These are phyloP conservation scores for Osedax frankpressi DNA, from an alignment of 2,888 invertebrate species.

Conservation along the genomic window DNA sequence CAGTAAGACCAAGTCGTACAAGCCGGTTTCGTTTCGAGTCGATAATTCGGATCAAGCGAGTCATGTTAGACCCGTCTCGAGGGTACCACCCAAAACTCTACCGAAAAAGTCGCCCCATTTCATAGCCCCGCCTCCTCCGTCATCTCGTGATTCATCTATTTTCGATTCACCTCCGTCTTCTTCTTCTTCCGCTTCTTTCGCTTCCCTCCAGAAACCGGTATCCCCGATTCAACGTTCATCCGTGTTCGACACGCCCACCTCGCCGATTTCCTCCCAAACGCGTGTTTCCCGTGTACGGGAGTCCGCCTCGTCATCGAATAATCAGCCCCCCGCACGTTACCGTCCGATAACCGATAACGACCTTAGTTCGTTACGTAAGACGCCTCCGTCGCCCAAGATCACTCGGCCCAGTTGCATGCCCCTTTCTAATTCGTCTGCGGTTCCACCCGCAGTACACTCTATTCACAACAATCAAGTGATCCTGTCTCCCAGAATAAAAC, in stretches of 20 bases:
- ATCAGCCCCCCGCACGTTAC: neutral
- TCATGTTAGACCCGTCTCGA: neutral
- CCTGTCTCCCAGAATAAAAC: neutral
- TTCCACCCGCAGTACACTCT: neutral
- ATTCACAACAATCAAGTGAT: too few relatives aligned
- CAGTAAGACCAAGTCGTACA: neutral
- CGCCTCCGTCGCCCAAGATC: neutral
- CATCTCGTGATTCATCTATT: neutral
- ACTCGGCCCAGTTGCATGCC: neutral
- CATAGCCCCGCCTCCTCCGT: neutral
- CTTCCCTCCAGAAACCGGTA: neutral
- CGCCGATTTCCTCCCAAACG: too few relatives aligned
- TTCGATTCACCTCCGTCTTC: neutral
- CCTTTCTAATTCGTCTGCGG: neutral
- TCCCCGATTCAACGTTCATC: neutral
- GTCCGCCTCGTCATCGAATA: neutral
- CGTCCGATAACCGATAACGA: neutral
- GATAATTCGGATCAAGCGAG: neutral
- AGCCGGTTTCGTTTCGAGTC: neutral
- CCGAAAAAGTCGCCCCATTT: neutral
- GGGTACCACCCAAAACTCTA: neutral
- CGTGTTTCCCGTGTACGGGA: neutral
- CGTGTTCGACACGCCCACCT: neutral
- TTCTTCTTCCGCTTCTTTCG: neutral
- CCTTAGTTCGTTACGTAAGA: neutral